These are phyloP conservation scores for Saccostrea echinata DNA, from an alignment of 1,140 invertebrate genomes.

Conservation along the genomic window DNA sequence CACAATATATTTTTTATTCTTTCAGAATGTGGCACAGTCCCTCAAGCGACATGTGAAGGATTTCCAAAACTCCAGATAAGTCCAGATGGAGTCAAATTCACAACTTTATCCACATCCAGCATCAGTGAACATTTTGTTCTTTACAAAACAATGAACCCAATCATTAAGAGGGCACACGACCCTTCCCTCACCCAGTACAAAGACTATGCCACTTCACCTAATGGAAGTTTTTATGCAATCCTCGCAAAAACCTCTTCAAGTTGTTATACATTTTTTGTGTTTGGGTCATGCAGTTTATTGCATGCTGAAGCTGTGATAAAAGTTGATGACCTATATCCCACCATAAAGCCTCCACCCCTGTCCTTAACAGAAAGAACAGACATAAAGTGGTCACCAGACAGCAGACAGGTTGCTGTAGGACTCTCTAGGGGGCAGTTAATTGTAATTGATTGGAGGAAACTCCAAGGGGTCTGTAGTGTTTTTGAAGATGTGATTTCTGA, in stretches of 20 bases:
- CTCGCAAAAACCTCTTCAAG: slow-evolving; percentile 11
- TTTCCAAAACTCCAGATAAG: slow-evolving; percentile 48
- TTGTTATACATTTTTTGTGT: background rate
- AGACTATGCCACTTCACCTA: slow-evolving; percentile 42
- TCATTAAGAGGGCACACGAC: slow-evolving; percentile 24
- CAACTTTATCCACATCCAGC: slow-evolving; percentile 2
- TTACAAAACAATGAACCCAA: background rate
- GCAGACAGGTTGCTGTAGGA: slow-evolving; percentile 24
- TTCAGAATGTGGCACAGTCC: slow-evolving; percentile 41
- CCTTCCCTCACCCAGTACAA: slow-evolving; percentile 21
- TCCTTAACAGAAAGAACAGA: background rate
- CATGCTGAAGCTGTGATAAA: slow-evolving; percentile 6
- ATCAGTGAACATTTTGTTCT: background rate
- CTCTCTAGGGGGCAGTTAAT: slow-evolving; percentile 44
- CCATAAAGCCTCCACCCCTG: background rate
- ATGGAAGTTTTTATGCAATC: slow-evolving; percentile 37
- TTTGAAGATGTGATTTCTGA: slow-evolving; percentile 41
- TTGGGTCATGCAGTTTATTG: background rate
- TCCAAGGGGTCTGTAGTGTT: slow-evolving; percentile 10
- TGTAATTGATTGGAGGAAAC: slow-evolving; percentile 6
- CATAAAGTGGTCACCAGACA: slow-evolving; percentile 51
- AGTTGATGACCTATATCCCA: background rate
- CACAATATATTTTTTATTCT: background rate
- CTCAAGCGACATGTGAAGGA: background rate
- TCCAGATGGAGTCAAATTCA: slow-evolving; percentile 37